These are phyloP conservation scores for Rhodeus uyekii DNA, from an alignment of 2,797 vertebrate species.

Conservation along the genomic window DNA sequence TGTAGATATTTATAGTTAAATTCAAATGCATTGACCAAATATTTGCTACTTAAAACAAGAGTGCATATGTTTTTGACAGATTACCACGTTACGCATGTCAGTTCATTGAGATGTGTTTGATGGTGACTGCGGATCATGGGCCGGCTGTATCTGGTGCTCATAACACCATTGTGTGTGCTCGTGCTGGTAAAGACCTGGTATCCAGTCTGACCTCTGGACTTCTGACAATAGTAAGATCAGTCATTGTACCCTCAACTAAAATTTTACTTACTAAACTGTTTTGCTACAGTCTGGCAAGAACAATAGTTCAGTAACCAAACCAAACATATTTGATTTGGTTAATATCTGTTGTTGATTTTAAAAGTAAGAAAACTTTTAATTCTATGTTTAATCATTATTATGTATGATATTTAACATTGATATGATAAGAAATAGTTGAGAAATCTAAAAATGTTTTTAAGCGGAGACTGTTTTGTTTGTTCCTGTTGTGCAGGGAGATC, in stretches of 20 bases:
- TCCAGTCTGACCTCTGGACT: constrained; percentile 98
- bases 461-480: not conserved
- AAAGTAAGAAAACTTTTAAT: not conserved
- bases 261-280: not conserved
- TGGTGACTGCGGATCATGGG: constrained; percentile 97
- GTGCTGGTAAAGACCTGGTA: constrained; percentile 96
- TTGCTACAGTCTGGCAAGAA: not conserved
- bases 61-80: constrained; percentile 67
- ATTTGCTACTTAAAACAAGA: not conserved
- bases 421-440: not conserved
- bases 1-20: not conserved
- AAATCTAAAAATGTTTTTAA: not conserved
- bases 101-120: constrained; percentile 99
- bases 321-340: not conserved
- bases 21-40: not conserved
- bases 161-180: constrained; percentile 97
- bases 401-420: not conserved
- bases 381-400: not conserved
- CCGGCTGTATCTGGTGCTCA: constrained; percentile 96
- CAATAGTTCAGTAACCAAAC: not conserved
- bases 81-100: constrained; percentile 93
- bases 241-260: not conserved
- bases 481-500: constrained; percentile 82
- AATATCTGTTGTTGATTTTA: not conserved
- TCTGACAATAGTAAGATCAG: constrained; percentile 90